phyloP scores from a whole-genome alignment of 2,113 vertebrate species.

The Sander vitreus region DNA sequence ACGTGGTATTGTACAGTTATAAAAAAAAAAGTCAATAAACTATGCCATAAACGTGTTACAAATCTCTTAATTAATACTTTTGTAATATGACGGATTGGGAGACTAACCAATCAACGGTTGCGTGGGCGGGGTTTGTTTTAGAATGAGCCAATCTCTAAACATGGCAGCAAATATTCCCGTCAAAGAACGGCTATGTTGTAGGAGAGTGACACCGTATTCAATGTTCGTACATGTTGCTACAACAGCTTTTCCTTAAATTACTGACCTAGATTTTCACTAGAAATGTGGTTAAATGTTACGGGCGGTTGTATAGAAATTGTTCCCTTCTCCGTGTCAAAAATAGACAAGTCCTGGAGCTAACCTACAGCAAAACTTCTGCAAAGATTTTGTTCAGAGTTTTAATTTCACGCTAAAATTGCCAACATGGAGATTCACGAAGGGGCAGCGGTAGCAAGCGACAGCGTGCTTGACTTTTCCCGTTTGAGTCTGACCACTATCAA shows the following conservation, averaged over 20 bases:
- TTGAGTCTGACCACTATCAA: conserved; percentile 81
- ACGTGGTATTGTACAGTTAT: not conserved
- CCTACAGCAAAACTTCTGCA: conserved; percentile 8
- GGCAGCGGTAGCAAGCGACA: conserved; percentile 68
- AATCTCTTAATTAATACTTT: not conserved
- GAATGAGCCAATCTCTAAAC: conserved; percentile 54
- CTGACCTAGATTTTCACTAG: conserved; percentile 20
- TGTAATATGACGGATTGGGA: conserved; percentile 21
- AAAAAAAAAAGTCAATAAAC: conserved; percentile 3
- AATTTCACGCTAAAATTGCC: conserved; percentile 7
- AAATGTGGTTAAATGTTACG: conserved; percentile 49
- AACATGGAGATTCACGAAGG: conserved; percentile 82
- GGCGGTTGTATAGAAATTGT: not conserved
- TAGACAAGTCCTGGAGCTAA: conserved; percentile 32
- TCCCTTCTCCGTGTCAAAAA: conserved; percentile 1
- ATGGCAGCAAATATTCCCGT: not conserved
- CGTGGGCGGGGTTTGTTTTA: conserved; percentile 44
- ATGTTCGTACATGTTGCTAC: not conserved
- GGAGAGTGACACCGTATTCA: not conserved
- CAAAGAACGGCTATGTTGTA: not conserved
- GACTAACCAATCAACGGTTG: conserved; percentile 40
- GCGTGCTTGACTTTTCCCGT: conserved; percentile 86
- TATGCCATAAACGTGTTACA: conserved; percentile 1
- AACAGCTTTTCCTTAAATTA: not conserved
- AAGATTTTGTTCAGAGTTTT: conserved; percentile 19